Percentiles rank a stretch among this genome's conserved stretches.
These are phyloP conservation scores for Junonia oenone DNA, from an alignment of 2,888 invertebrate genomes.

Conservation along the genomic window DNA sequence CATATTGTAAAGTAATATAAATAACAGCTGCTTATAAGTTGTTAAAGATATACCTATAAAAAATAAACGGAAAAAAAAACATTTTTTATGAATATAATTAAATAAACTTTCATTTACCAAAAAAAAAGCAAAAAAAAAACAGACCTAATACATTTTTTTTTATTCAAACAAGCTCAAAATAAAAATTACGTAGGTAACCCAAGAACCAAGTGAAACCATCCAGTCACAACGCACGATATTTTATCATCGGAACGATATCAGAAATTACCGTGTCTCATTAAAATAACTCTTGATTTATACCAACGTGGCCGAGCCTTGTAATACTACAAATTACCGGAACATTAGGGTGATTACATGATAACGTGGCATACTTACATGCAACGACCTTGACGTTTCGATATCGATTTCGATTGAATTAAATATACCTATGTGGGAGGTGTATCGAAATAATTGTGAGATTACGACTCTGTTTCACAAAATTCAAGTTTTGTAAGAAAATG, in stretches of 20 bases:
- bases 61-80: too few species aligned
- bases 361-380: conserved; percentile 8
- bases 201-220: conserved; percentile 20
- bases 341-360: conserved; percentile 32
- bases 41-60: too few species aligned
- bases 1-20: too few species aligned
- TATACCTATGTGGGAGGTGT: too few species aligned
- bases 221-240: conserved; percentile 32
- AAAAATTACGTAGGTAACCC: background rate
- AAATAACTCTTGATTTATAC: conserved; percentile 38
- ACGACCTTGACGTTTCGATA: background rate
- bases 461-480: too few species aligned
- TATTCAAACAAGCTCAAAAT: too few species aligned
- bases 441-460: too few species aligned
- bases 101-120: too few species aligned
- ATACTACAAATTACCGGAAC: conserved; percentile 35
- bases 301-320: conserved; percentile 27
- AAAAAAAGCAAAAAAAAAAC: too few species aligned
- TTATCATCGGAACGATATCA: conserved; percentile 39
- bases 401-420: background rate
- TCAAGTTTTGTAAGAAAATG: too few species aligned
- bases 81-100: too few species aligned
- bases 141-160: background rate
- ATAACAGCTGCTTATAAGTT: too few species aligned
- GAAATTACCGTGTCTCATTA: conserved; percentile 37